Conservation (phyloP, 2,113 vertebrate species). For the Nematolebias whitei region DNA sequence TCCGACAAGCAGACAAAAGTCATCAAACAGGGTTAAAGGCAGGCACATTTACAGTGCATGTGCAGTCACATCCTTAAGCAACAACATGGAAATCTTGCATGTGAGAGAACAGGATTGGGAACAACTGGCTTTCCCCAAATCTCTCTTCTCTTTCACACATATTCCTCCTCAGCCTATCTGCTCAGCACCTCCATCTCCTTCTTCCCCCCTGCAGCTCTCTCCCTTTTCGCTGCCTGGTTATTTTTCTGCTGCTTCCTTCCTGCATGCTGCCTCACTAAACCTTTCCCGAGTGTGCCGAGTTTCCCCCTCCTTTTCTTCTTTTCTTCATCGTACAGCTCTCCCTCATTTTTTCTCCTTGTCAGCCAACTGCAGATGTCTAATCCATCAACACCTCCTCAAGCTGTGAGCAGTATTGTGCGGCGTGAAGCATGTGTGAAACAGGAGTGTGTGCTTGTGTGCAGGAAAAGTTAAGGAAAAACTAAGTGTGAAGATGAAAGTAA, state of each 20-base stretch:
- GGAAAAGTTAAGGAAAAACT: conserved; percentile 53
- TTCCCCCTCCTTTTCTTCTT: conserved; percentile 30
- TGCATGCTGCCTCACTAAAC: conserved; percentile 46
- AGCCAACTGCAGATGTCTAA: conserved; percentile 83
- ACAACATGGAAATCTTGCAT: conserved; percentile 70
- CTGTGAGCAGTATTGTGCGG: conserved; percentile 68
- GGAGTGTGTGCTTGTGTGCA: conserved; percentile 22
- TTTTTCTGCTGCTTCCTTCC: conserved; percentile 51
- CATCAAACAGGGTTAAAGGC: conserved; percentile 74
- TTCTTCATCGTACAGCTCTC: conserved; percentile 51
- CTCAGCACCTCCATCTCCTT: conserved; percentile 46
- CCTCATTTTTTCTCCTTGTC: conserved; percentile 76
- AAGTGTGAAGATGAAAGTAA: conserved; percentile 60
- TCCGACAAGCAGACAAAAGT: conserved; percentile 76
- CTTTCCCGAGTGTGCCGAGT: conserved; percentile 48
- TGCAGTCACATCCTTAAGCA: conserved; percentile 61
- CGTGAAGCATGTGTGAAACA: conserved; percentile 27
- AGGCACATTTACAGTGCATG: conserved; percentile 69
- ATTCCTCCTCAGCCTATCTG: conserved; percentile 40
- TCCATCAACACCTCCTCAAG: conserved; percentile 83
- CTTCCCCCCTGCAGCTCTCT: conserved; percentile 36
- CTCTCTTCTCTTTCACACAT: conserved; percentile 46
- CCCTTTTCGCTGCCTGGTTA: conserved; percentile 32
- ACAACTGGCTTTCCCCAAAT: conserved; percentile 61
- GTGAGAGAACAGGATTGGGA: conserved; percentile 59